Evolutionary conservation across 2,113 vertebrate genomes (phyloP), one percentile per base, ranked within the genome.

Genomic region (Heterochromis multidens): DNA sequence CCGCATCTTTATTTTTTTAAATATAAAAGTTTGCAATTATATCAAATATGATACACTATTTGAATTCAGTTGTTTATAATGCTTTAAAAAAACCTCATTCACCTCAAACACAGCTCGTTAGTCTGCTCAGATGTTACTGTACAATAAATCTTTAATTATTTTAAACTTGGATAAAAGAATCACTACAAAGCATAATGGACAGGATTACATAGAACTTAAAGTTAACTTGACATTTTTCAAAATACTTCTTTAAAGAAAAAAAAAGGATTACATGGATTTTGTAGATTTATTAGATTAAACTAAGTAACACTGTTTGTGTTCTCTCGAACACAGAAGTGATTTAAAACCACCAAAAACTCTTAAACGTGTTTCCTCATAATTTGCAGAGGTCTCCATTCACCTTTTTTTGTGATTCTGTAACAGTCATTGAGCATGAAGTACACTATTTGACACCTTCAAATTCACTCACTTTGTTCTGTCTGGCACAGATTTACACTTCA

Each of bases 81-180:
- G 25, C 2, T 74, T 49, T 21, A 27, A 10, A 31, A 52, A 72
- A 21, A 29, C 35, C 25, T 43, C 13, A 67, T 43, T 12, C 37
- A 49, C 67, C 17, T 29, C 25, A 72, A 72, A 72, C 62, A 37
- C 40, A 52, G 67, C 43, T 52, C 1, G 10, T 21, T 21, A 13
- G n/a, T 70, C 17, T 0, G 25, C 10, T 74, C 43, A 49, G 16
- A 74, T 74, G 17, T 52, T 74, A 13, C 43, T 52, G 17, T 31
- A 52, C 67, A 74, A 52, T 1, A 74, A 74, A 52, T 17, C 25
- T 46, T 43, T 43, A 43, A 43, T 43, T 49, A 46, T 29, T 72
- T 49, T 49, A 70, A 1, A 27, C 37, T 17, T 0, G 3, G 65
- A 70, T 27, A 0, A 49, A 72, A 49, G 1, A 70, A 21, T 7